Percentiles rank a stretch among this genome's conserved stretches.
Evolutionary conservation across 2,888 invertebrate genomes (phyloP).

Genomic region (Lampropteryx suffumata): DNA sequence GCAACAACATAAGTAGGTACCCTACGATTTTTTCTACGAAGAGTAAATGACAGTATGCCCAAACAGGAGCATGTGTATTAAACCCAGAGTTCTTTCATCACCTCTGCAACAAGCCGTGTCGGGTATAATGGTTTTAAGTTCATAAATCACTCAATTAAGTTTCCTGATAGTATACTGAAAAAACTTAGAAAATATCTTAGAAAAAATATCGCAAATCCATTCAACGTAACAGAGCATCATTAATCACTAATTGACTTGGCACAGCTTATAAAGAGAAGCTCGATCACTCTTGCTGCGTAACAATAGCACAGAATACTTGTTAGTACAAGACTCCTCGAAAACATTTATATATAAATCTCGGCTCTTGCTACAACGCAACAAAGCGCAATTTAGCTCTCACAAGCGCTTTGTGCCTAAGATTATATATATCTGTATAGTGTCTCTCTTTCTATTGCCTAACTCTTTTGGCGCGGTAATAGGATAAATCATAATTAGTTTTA

Average conservation of each 20-base stretch:
- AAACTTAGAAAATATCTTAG: conserved; percentile 26
- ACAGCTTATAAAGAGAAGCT: conserved; percentile 16
- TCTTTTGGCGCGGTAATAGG: too few relatives aligned
- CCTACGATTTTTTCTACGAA: too few relatives aligned
- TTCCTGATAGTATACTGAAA: conserved; percentile 20
- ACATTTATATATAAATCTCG: too few relatives aligned
- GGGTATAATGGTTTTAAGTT: conserved; percentile 62
- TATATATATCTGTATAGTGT: too few relatives aligned
- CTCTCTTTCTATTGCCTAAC: too few relatives aligned
- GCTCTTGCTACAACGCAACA: too few relatives aligned
- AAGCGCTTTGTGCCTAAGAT: too few relatives aligned
- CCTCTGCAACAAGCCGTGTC: conserved; percentile 69
- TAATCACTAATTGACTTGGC: conserved; percentile 52
- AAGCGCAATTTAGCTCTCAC: too few relatives aligned
- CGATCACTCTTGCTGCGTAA: neutral
- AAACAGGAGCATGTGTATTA: conserved; percentile 54
- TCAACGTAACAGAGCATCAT: conserved; percentile 49
- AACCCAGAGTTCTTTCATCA: conserved; percentile 63
- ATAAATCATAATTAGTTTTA: too few relatives aligned
- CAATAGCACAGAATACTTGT: too few relatives aligned
- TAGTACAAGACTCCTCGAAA: too few relatives aligned
- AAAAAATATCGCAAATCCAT: conserved; percentile 63
- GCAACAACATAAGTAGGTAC: too few relatives aligned
- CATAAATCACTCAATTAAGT: conserved; percentile 78
- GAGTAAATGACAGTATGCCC: conserved; percentile 18